Conservation (phyloP, 2,888 invertebrate species). For the Hypercompe scribonia region DNA sequence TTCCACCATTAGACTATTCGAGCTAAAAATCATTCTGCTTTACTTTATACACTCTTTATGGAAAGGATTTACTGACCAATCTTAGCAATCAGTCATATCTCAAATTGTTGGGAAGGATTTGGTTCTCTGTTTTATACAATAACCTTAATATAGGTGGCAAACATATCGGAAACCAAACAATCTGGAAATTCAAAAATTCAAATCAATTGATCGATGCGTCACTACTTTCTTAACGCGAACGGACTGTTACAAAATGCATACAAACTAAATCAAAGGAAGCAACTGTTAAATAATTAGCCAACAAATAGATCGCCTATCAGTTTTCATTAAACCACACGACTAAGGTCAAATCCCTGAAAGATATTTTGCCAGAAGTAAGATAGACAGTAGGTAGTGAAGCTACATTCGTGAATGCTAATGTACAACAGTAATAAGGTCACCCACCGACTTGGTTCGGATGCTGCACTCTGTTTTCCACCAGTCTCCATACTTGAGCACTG, state of each 20-base stretch:
- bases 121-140: too few species aligned
- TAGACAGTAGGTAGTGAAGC: not conserved
- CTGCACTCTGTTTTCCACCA: conserved; percentile 6
- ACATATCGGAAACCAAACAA: not conserved
- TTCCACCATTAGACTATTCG: not conserved
- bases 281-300: not conserved
- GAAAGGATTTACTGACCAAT: not conserved
- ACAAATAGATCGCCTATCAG: not conserved
- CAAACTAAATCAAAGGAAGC: not conserved
- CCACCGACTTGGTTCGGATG: not conserved
- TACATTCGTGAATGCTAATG: not conserved
- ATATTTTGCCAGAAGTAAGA: not conserved
- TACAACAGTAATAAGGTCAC: conserved; percentile 15
- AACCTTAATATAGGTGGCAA: not conserved
- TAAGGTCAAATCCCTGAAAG: not conserved
- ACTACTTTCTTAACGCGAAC: not conserved
- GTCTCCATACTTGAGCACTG: conserved; percentile 20
- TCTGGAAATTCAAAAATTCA: not conserved
- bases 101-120: too few species aligned
- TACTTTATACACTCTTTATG: not conserved
- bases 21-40: not conserved
- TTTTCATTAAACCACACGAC: not conserved
- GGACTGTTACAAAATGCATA: not conserved
- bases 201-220: not conserved
- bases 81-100: not conserved